Conservation (phyloP, 2,888 invertebrate species). For the Xestia sexstrigata region DNA sequence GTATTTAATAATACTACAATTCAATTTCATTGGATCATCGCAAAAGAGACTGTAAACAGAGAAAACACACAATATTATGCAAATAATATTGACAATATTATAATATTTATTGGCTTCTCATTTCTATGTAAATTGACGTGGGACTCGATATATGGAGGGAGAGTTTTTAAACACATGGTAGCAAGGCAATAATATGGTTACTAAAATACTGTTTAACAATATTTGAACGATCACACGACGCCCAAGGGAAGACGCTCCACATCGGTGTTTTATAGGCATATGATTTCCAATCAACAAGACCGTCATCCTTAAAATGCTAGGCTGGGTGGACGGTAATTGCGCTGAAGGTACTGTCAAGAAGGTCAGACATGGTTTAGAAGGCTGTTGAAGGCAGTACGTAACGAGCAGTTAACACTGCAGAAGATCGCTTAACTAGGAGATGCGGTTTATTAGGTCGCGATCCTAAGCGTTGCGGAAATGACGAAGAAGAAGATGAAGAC, state of each 20-base stretch:
- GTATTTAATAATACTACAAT: neutral
- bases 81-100: conserved; percentile 48
- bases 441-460: neutral
- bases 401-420: neutral
- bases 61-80: conserved; percentile 39
- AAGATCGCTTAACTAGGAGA: neutral
- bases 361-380: neutral
- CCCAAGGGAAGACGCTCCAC: neutral
- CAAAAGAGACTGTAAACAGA: conserved; percentile 34
- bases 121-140: conserved; percentile 58
- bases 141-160: neutral
- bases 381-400: neutral
- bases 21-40: conserved; percentile 19
- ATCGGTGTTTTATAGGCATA: neutral
- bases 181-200: conserved; percentile 6
- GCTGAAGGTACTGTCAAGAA: neutral
- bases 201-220: neutral
- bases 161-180: conserved; percentile 22
- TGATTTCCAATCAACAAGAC: neutral
- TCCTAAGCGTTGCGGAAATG: neutral
- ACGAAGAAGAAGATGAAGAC: neutral
- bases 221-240: neutral
- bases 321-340: neutral
- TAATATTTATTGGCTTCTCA: conserved; percentile 56
- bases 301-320: neutral